These are phyloP conservation scores for Argynnis bischoffii DNA, from an alignment of 2,888 invertebrate genomes.

Conservation along the genomic window DNA sequence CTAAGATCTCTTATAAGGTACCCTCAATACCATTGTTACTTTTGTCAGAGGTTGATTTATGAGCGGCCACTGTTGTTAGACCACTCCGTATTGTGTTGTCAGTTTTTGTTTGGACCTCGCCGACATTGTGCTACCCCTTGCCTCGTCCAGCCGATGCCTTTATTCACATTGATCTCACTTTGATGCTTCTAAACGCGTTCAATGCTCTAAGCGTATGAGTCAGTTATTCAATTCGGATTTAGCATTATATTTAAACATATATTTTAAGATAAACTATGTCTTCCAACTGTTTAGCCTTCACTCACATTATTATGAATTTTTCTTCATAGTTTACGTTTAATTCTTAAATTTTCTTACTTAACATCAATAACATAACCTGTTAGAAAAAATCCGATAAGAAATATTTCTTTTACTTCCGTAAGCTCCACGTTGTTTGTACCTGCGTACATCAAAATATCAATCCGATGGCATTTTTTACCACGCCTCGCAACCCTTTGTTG, in stretches of 20 bases:
- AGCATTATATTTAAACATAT: slow-evolving; percentile 28
- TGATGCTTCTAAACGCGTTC: slow-evolving; percentile 73
- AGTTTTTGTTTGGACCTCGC: slow-evolving; percentile 79
- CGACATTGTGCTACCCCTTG: slow-evolving; percentile 80
- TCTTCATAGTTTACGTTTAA: too few species aligned
- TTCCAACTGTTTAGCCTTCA: not conserved
- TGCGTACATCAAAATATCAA: slow-evolving; percentile 34
- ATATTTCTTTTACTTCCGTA: not conserved
- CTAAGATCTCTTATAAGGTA: slow-evolving; percentile 82
- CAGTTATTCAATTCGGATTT: slow-evolving; percentile 42
- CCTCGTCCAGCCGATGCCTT: slow-evolving; percentile 71
- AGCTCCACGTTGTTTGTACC: slow-evolving; percentile 3
- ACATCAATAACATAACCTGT: not conserved
- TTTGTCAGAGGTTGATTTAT: slow-evolving; percentile 82
- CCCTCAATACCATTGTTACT: slow-evolving; percentile 82
- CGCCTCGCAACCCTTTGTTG: slow-evolving; percentile 67
- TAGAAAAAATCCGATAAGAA: not conserved
- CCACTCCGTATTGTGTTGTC: slow-evolving; percentile 80
- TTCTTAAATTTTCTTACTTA: too few species aligned
- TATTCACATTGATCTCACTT: slow-evolving; percentile 77
- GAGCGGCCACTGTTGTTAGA: slow-evolving; percentile 81
- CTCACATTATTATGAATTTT: too few species aligned
- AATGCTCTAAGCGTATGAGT: slow-evolving; percentile 64
- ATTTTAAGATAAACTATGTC: slow-evolving; percentile 15
- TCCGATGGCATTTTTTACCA: slow-evolving; percentile 39